Percentiles rank a stretch among this genome's conserved stretches.
phyloP scores from a whole-genome alignment of 2,797 vertebrate species.

The Pyrocephalus nanus region DNA sequence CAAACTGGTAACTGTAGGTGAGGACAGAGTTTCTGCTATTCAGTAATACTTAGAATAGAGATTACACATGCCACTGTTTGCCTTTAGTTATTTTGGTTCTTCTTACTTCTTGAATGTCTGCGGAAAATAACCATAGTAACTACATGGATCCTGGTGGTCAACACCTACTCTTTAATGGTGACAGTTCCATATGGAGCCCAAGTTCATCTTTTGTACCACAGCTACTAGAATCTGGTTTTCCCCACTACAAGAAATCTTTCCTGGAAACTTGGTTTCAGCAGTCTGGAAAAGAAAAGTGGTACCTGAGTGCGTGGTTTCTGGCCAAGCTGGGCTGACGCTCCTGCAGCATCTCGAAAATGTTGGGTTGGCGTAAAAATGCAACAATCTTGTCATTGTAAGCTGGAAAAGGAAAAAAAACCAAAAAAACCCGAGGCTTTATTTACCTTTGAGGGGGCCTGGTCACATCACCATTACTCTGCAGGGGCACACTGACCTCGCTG shows the following conservation, averaged over 20 bases:
- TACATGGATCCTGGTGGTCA: not conserved
- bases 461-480: not conserved
- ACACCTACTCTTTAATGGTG: not conserved
- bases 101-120: not conserved
- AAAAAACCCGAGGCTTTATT: not conserved
- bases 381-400: slow-evolving; percentile 99
- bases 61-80: not conserved
- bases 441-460: not conserved
- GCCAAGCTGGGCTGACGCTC: slow-evolving; percentile 93
- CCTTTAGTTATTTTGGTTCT: not conserved
- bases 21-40: not conserved
- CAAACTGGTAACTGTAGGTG: not conserved
- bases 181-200: not conserved
- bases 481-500: not conserved
- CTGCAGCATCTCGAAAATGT: slow-evolving; percentile 96
- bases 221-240: not conserved
- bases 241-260: not conserved
- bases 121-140: not conserved
- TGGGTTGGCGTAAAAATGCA: slow-evolving; percentile 94
- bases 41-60: not conserved
- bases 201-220: not conserved
- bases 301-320: slow-evolving; percentile 94
- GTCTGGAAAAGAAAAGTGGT: not conserved
- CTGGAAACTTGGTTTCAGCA: not conserved
- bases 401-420: slow-evolving; percentile 61